A percentile compares a stretch with the other conserved stretches of the same genome.
phyloP scores from a whole-genome alignment of 2,113 vertebrate species.

The Mohoua ochrocephala region DNA sequence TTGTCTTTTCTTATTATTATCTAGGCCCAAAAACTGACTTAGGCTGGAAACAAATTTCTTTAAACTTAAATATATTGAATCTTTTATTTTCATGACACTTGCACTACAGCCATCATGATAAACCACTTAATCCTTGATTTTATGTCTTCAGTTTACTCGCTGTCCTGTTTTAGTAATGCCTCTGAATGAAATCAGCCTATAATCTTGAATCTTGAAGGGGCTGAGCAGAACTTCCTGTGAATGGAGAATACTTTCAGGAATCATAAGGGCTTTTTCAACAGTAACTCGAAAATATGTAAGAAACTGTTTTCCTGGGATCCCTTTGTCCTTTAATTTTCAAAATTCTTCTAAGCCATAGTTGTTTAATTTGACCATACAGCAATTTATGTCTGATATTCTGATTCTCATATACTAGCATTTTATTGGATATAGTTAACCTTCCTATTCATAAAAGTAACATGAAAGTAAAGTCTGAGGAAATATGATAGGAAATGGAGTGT shows the following conservation, averaged over 20 bases:
- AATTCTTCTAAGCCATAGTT: background rate
- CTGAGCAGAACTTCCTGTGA: background rate
- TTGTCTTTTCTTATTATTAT: background rate
- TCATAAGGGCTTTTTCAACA: background rate
- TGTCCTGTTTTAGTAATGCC: background rate
- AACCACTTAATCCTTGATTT: background rate
- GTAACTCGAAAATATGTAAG: background rate
- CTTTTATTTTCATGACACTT: background rate
- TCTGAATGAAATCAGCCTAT: background rate
- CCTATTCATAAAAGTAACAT: background rate
- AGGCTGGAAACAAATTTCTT: background rate
- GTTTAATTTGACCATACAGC: background rate
- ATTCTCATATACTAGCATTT: background rate
- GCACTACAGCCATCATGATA: background rate
- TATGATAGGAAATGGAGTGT: background rate
- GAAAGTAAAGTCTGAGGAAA: background rate
- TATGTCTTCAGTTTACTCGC: background rate
- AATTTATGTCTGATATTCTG: background rate
- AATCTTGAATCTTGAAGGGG: background rate
- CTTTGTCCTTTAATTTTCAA: background rate
- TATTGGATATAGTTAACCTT: background rate
- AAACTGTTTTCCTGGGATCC: background rate
- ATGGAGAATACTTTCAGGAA: background rate
- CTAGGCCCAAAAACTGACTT: background rate
- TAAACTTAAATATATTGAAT: background rate